Percentiles rank a stretch among this genome's conserved stretches.
phyloP scores from a whole-genome alignment of 2,888 invertebrate species.

The Plagiodera versicolora region DNA sequence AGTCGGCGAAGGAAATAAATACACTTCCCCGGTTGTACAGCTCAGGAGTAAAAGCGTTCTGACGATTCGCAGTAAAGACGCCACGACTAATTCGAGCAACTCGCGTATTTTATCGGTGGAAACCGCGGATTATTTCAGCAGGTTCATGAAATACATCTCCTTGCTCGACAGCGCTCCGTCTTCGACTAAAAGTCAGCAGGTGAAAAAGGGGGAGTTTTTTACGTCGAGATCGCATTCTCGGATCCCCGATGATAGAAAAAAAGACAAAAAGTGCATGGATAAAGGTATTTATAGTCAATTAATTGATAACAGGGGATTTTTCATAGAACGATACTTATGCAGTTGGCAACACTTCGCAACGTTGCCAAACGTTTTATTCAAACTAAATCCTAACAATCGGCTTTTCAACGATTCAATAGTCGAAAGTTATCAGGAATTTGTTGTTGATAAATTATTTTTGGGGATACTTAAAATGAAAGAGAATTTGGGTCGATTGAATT shows the following conservation, averaged over 20 bases:
- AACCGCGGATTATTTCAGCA: slow-evolving; percentile 6
- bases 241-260: slow-evolving; percentile 12
- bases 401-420: too few species aligned
- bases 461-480: too few species aligned
- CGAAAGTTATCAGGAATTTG: too few species aligned
- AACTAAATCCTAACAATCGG: too few species aligned
- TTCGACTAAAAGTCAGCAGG: slow-evolving; percentile 3
- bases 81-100: neutral
- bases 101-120: neutral
- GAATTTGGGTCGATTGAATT: too few species aligned
- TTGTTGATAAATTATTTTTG: too few species aligned
- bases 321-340: too few species aligned
- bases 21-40: neutral
- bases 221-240: slow-evolving; percentile 24
- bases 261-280: neutral
- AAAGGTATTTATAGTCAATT: too few species aligned
- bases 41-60: neutral
- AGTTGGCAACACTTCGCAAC: too few species aligned
- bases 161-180: neutral
- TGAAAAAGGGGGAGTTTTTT: slow-evolving; percentile 29
- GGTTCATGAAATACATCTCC: neutral
- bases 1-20: neutral
- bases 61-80: neutral
- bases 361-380: too few species aligned
- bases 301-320: too few species aligned